A percentile compares a stretch with the other conserved stretches of the same genome.
These are phyloP conservation scores for Noturus placidus DNA, from an alignment of 2,113 vertebrate genomes.

Conservation along the genomic window DNA sequence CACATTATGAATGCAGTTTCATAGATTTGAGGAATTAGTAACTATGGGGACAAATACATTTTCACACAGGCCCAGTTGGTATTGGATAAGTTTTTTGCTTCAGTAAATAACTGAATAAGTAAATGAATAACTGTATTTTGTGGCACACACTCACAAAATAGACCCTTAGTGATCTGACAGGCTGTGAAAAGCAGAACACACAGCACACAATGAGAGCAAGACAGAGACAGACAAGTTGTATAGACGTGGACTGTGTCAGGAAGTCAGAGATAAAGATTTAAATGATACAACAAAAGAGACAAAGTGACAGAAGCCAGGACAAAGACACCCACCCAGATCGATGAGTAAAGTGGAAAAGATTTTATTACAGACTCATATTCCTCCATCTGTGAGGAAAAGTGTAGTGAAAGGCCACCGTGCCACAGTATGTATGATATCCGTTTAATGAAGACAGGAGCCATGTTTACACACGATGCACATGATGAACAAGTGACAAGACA, in stretches of 20 bases:
- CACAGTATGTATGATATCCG: background rate
- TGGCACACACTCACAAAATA: constrained; percentile 14
- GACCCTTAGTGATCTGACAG: constrained; percentile 28
- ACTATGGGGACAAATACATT: too few species aligned
- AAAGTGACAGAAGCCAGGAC: background rate
- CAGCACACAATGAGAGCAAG: constrained; percentile 1
- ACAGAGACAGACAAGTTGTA: constrained; percentile 32
- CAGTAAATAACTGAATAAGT: too few species aligned
- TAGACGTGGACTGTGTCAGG: background rate
- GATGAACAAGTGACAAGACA: background rate
- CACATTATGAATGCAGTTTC: too few species aligned
- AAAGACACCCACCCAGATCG: background rate
- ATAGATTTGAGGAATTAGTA: too few species aligned
- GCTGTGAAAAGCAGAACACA: background rate
- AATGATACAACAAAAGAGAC: constrained; percentile 9
- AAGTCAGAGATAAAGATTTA: constrained; percentile 24
- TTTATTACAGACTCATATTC: too few species aligned
- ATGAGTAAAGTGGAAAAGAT: background rate
- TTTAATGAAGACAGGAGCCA: background rate
- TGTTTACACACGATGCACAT: background rate
- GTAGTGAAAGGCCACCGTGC: background rate
- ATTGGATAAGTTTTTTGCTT: too few species aligned
- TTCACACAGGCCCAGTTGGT: too few species aligned
- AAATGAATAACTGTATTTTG: too few species aligned
- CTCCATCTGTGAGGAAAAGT: background rate